Evolutionary conservation across 2,113 vertebrate genomes (phyloP), one percentile per base, ranked within the genome.

Genomic region (Regulus satrapa): DNA sequence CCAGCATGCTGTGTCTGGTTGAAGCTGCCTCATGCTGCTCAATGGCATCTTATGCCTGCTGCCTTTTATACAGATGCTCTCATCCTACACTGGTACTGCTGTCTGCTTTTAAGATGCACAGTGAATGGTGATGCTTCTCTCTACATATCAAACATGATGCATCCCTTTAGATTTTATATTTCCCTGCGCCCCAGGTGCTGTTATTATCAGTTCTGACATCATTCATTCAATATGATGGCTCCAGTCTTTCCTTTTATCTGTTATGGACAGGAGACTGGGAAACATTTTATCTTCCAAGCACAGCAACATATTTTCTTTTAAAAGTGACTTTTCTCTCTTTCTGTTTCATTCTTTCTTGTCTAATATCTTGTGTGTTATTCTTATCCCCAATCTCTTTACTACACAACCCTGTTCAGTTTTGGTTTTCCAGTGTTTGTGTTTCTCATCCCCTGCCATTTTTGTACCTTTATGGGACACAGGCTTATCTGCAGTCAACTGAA

Each of bases 171-270:
- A 94, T 72, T 89, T 75, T 73, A 72, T 73, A 92, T 84, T 89
- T 96, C 66, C 32, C 81, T 80, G 56, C 94, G 90, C 92, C 23
- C 28, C 54, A 80, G 76, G 90, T 90, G 77, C 68, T 85, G 55
- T 88, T 95, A 48, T 94, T 93, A 96, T 93, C 88, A 74, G 63
- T 75, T 66, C 74, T 77, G 74, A 80, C 88, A 80, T 97, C 94
- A 75, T 75, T 96, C 90, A 83, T 94, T 95, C 38, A 36, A 40
- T 94, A 87, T 94, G 90, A 95, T 89, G 87, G 92, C 52, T 49
- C 63, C 85, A 54, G 40, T 97, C 94, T 93, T 90, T 91, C 83
- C 84, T 89, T 97, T 97, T 95, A 88, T 96, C 89, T 95, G 71
- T 86, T 94, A 94, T 73, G 79, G 88, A 92, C 93, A 86, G 64